Percentiles rank a stretch among this genome's conserved stretches.
Evolutionary conservation across 23 tunicate genomes (phyloP).

Genomic region (Styela clava): DNA sequence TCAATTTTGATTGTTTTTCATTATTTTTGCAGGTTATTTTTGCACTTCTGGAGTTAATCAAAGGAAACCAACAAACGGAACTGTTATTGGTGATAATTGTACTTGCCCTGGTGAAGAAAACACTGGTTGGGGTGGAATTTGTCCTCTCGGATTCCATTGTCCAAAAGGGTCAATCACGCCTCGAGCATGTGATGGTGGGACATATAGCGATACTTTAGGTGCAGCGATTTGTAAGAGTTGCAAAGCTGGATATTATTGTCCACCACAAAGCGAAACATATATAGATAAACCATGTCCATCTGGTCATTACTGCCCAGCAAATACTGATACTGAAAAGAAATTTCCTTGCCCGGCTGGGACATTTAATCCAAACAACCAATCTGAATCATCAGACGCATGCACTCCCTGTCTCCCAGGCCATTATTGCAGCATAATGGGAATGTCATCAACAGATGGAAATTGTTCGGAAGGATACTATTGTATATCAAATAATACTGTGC

Average conservation of each 20-base stretch:
- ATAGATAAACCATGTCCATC: constrained; percentile 55
- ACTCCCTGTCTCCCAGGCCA: constrained; percentile 56
- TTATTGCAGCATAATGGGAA: constrained; percentile 45
- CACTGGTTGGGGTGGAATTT: constrained; percentile 77
- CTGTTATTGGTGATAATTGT: constrained; percentile 50
- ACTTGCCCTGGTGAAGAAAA: constrained; percentile 63
- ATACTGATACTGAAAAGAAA: constrained; percentile 24
- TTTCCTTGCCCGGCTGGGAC: constrained; percentile 77
- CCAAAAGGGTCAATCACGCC: constrained; percentile 51
- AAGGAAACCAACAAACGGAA: constrained; percentile 75
- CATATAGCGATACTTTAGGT: constrained; percentile 47
- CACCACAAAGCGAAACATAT: constrained; percentile 46
- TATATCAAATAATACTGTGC: constrained; percentile 35
- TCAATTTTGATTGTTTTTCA: background rate
- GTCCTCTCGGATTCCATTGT: constrained; percentile 77
- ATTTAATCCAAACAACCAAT: constrained; percentile 39
- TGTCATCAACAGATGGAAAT: constrained; percentile 42
- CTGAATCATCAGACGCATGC: constrained; percentile 40
- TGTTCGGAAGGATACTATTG: constrained; percentile 88
- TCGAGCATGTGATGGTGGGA: constrained; percentile 44
- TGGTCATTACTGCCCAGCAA: constrained; percentile 86
- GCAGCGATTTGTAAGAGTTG: constrained; percentile 47
- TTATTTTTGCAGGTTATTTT: constrained; percentile 84
- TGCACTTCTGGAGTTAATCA: constrained; percentile 82
- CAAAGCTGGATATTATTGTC: constrained; percentile 66